Base-by-base conservation (phyloP, 2,113 vertebrate species). In the Herpetotheres cachinnans region DNA sequence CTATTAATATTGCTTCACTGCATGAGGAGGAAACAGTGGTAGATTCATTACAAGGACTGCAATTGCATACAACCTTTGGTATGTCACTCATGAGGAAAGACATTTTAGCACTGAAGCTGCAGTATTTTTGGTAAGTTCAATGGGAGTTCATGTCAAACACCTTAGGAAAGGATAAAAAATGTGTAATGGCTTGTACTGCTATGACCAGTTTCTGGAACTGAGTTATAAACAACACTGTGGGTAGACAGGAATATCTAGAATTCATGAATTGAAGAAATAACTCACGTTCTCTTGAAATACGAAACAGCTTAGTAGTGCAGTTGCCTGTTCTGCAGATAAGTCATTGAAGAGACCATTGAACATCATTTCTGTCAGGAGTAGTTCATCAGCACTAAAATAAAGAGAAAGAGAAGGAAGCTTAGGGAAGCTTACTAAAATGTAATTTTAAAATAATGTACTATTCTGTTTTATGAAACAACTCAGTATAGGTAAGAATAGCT, bases 281-380 rank as follows among this genome's bases (percentile, higher is more conserved):
- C 98, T 97, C 98, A 99, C 99, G 7, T 99, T 99, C 96, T 99
- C 99, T 96, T 99, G 99, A 98, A 99, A 99, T 59, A 99, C 99
- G 19, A 99, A 99, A 97, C 99, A 99, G 98, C 99, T 99, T 66
- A 99, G 98, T 38, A 99, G 98, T 29, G 99, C 99, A 1, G 99
- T 99, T 88, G 99, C 99, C 88, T 99, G 99, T 66, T 99, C 99
- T 15, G 98, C 98, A 36, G 99, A 98, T 87, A 99, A 98, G 74
- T 99, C 99, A 82, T 99, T 99, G 98, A 99, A 99, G 72, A 99
- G 99, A 2, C 99, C 99, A 65, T 99, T 99, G 96, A 99, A 99
- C 94, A 99, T 98, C 99, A 99, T 99, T 97, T 99, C 99, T 3
- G 99, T 99, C 89, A 99, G 98, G 40, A 99, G 98, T 14, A 99